phyloP scores from a whole-genome alignment of 2,113 vertebrate genomes.

The Smithornis capensis region DNA sequence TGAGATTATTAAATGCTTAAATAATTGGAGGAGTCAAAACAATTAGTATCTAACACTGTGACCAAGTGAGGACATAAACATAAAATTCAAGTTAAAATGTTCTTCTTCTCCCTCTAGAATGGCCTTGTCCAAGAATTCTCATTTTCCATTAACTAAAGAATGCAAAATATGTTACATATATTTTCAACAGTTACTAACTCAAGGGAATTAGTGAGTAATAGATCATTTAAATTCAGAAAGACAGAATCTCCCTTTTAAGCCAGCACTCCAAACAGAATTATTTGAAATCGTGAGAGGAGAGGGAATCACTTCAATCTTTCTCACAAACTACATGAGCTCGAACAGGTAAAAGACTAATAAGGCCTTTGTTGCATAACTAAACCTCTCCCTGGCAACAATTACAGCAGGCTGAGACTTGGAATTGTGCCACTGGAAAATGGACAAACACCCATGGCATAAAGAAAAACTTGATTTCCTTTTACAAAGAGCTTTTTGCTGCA shows the following conservation, averaged over 20 bases:
- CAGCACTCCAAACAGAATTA: background rate
- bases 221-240: background rate
- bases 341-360: slow-evolving; percentile 23
- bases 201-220: slow-evolving; percentile 22
- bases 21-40: background rate
- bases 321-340: background rate
- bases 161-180: background rate
- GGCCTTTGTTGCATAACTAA: background rate
- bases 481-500: background rate
- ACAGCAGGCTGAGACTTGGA: background rate
- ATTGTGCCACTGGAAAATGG: background rate
- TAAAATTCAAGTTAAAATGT: background rate
- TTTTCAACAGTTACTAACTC: background rate
- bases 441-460: background rate
- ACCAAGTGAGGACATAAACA: background rate
- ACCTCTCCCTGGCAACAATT: background rate
- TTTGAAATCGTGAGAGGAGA: background rate
- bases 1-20: background rate
- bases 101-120: background rate
- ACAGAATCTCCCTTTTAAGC: background rate
- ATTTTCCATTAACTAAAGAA: background rate
- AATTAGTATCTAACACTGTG: background rate
- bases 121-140: background rate
- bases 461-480: background rate
- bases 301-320: background rate